These are phyloP conservation scores for Pogona vitticeps DNA, from an alignment of 2,113 vertebrate species.

Conservation along the genomic window DNA sequence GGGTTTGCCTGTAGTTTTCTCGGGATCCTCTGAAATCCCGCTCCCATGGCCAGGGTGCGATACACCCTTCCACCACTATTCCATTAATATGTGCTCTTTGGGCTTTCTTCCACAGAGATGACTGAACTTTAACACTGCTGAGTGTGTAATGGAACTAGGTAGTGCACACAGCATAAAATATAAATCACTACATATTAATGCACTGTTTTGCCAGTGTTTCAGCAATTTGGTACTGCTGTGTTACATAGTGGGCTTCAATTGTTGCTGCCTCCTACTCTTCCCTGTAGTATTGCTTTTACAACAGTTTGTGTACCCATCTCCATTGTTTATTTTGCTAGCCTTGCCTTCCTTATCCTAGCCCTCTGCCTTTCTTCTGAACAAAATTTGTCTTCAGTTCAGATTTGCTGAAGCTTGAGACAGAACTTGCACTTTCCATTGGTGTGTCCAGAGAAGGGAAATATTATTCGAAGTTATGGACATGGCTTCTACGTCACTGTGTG, in stretches of 20 bases:
- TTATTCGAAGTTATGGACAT: not conserved
- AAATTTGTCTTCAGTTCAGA: not conserved
- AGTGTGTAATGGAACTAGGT: conserved; percentile 16
- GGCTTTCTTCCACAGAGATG: conserved; percentile 10
- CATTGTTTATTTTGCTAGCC: not conserved
- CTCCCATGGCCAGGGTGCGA: no score
- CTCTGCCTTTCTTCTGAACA: not conserved
- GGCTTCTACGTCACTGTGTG: not conserved
- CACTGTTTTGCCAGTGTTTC: not conserved
- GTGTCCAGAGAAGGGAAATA: conserved; percentile 14
- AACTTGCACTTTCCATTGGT: conserved; percentile 6
- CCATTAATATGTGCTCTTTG: rapidly evolving
- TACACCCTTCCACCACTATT: not conserved
- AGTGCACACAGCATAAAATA: not conserved
- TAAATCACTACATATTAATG: not conserved
- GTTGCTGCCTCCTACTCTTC: not conserved
- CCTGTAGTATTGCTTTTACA: not conserved
- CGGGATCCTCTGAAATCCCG: no score
- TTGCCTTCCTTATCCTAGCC: conserved; percentile 6
- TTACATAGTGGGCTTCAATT: not conserved
- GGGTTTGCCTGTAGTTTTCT: no score
- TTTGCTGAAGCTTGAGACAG: not conserved
- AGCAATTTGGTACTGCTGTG: not conserved
- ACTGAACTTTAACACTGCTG: conserved; percentile 15
- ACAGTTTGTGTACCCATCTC: not conserved